phyloP scores from a whole-genome alignment of 2,888 invertebrate genomes.

The Cybosia mesomella region DNA sequence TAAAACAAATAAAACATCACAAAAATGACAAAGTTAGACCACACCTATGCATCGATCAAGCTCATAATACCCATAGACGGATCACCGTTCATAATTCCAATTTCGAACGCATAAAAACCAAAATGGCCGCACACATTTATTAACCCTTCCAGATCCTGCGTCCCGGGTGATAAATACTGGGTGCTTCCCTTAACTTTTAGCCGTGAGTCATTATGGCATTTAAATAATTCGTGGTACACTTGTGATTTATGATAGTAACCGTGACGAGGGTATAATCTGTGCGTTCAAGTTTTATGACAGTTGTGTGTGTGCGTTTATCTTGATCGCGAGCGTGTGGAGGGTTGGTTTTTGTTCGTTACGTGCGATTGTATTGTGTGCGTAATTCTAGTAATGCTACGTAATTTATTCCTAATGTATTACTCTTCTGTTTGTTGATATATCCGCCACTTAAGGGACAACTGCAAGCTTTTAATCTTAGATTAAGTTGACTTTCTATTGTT shows the following conservation, averaged over 20 bases:
- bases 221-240: conserved; percentile 82
- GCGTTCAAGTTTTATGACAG: conserved; percentile 58
- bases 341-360: conserved; percentile 46
- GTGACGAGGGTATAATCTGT: conserved; percentile 74
- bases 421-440: conserved; percentile 1
- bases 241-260: conserved; percentile 80
- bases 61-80: conserved; percentile 67
- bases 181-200: conserved; percentile 76
- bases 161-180: conserved; percentile 80
- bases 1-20: conserved; percentile 18
- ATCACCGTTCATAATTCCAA: conserved; percentile 78
- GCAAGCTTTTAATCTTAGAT: conserved; percentile 1
- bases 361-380: conserved; percentile 22
- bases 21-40: conserved; percentile 38
- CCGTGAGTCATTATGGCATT: conserved; percentile 86
- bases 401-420: conserved; percentile 18
- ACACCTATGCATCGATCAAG: conserved; percentile 58
- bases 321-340: conserved; percentile 55
- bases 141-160: conserved; percentile 79
- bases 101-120: conserved; percentile 78
- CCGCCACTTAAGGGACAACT: conserved; percentile 3
- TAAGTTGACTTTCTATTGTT: background rate
- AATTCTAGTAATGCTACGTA: conserved; percentile 26
- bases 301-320: conserved; percentile 58
- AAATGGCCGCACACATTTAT: conserved; percentile 80